Evolutionary conservation across 2,888 invertebrate genomes (phyloP).

Genomic region (Sympetrum striolatum): DNA sequence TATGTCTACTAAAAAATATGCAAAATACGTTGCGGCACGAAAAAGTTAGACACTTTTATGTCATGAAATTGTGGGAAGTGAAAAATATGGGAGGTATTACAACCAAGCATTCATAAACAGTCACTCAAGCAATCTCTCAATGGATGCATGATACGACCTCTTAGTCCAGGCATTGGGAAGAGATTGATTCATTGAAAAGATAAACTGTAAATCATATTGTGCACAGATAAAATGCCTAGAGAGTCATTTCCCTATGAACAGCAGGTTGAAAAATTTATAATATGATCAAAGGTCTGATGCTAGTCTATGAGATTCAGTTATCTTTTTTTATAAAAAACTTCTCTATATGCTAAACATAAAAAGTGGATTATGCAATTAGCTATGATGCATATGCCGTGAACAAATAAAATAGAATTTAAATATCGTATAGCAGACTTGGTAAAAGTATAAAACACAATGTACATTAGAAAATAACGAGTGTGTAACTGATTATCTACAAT

Average conservation of each 20-base stretch:
- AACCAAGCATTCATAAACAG: constrained; percentile 21
- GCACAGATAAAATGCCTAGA: not conserved
- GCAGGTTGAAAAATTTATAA: not conserved
- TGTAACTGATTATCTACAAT: not conserved
- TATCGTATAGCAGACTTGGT: constrained; percentile 9
- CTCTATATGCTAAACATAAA: constrained; percentile 1
- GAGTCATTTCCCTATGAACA: not conserved
- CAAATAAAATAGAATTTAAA: constrained; percentile 27
- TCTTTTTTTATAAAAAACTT: not conserved
- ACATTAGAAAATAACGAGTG: constrained; percentile 11
- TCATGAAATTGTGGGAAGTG: constrained; percentile 36
- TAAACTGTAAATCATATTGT: not conserved
- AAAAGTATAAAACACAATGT: constrained; percentile 28
- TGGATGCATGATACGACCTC: constrained; percentile 9
- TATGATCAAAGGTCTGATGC: not conserved
- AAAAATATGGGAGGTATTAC: constrained; percentile 39
- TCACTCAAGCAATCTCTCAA: constrained; percentile 32
- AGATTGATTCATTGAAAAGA: not conserved
- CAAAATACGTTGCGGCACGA: constrained; percentile 29
- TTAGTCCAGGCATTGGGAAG: not conserved
- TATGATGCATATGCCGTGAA: not conserved
- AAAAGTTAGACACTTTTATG: constrained; percentile 36
- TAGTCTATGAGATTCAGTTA: not conserved
- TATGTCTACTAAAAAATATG: constrained; percentile 39
- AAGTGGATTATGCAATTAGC: not conserved